Base-by-base conservation (phyloP, 23 tunicate species). In the Halocynthia roretzi region DNA sequence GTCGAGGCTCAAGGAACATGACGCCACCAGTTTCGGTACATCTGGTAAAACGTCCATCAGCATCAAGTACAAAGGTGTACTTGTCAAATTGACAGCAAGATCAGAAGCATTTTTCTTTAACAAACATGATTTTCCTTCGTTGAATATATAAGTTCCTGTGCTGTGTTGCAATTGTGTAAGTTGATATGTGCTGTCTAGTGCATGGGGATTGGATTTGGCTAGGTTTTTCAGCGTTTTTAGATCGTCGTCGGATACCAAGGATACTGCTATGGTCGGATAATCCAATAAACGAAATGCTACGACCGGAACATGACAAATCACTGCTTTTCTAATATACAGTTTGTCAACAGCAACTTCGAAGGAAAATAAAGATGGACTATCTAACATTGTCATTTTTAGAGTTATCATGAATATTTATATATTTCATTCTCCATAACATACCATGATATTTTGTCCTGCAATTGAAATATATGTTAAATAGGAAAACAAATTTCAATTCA, bases 331-430 rank as follows among this genome's bases (percentile, higher is more conserved):
- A 8, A 74, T 62, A 74, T 18, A 74, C 19, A 74, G 31, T 22
- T 22, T 74, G 31, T 74, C 56, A 9, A 74, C 78, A 53, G 78
- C 78, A 54, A 74, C 78, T 48, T 54, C 78, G 23, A 74, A 54
- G 21, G 78, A 74, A 56, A 74, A 74, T 7, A 74, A 64, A 17
- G 78, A 74, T 56, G 55, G 64, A 8, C 31, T 74, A 14, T 74
- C 63, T 21, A 0, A 31, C 44, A 31, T 31, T 31, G 44, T 0
- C 44, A 31, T 31, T 31, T 31, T 31, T 31, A 4, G 44, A 31
- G 44, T 31, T 31, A 4, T 31, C 44, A 31, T 31, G 44, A 31
- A 31, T 31, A 1, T 31, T 31, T 31, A 31, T 31, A 31, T 1
- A 1, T 31, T 31, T 31, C 44, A 31, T 31, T 31, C 44, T 31